Conservation (phyloP, 2,113 vertebrate genomes). For the Eira barbara region DNA sequence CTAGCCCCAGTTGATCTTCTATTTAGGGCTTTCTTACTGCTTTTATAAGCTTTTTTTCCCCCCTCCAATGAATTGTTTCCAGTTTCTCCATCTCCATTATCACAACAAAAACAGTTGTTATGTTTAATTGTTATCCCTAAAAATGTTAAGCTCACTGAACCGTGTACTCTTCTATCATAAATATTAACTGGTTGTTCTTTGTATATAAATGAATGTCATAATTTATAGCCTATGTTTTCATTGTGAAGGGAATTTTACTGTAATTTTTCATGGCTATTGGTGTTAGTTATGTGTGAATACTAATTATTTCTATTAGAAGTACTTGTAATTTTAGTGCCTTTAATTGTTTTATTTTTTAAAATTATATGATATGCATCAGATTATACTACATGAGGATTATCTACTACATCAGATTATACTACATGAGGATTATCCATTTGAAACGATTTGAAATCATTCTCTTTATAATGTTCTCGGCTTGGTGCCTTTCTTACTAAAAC, state of each 20-base stretch:
- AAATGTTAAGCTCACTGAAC: neutral
- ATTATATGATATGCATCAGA: neutral
- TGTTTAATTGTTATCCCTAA: neutral
- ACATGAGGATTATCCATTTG: neutral
- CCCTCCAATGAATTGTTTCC: neutral
- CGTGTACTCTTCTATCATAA: neutral
- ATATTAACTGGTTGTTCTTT: neutral
- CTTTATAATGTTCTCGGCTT: neutral
- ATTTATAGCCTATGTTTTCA: neutral
- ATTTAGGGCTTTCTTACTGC: neutral
- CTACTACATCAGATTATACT: neutral
- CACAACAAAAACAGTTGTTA: neutral
- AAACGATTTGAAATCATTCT: neutral
- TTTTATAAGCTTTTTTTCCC: neutral
- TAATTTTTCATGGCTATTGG: neutral
- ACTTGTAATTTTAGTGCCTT: neutral
- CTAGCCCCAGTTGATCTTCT: neutral
- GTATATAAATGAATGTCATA: neutral
- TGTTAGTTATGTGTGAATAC: neutral
- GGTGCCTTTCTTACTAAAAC: neutral
- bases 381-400: neutral
- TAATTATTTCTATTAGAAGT: neutral
- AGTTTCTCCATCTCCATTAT: neutral
- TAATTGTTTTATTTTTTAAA: neutral
- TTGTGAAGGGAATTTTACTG: neutral